These are phyloP conservation scores for Lasioglossum morio DNA, from an alignment of 2,888 invertebrate species.

Conservation along the genomic window DNA sequence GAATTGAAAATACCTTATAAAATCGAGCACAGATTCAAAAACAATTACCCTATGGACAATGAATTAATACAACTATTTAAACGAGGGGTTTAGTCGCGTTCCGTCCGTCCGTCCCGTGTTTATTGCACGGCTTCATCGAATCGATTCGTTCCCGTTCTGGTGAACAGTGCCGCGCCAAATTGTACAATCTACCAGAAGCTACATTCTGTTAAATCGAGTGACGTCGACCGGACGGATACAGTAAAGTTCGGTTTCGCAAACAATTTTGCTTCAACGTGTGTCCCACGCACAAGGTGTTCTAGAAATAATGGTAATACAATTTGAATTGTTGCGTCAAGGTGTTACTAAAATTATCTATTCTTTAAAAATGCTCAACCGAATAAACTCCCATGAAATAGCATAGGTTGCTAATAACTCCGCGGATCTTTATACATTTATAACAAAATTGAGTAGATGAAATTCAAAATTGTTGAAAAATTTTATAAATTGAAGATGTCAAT, in stretches of 20 bases:
- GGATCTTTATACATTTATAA: too few relatives aligned
- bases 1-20: too few relatives aligned
- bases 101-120: not conserved
- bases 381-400: too few relatives aligned
- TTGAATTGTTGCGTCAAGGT: too few relatives aligned
- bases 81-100: not conserved
- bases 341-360: too few relatives aligned
- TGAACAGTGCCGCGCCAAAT: conserved; percentile 49
- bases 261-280: not conserved
- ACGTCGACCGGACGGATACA: conserved; percentile 42
- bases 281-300: not conserved
- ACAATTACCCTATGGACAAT: conserved; percentile 19
- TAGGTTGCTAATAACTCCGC: too few relatives aligned
- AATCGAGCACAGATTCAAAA: conserved; percentile 5
- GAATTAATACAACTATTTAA: conserved; percentile 35
- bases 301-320: not conserved
- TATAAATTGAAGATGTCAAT: too few relatives aligned
- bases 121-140: conserved; percentile 20
- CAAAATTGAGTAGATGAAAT: too few relatives aligned
- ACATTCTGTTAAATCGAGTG: conserved; percentile 49
- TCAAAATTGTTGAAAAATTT: too few relatives aligned
- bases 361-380: too few relatives aligned
- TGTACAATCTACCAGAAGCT: conserved; percentile 53
- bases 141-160: conserved; percentile 48
- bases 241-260: not conserved